Evolutionary conservation across 2,797 vertebrate genomes (phyloP), one percentile per base, ranked within the genome.

Genomic region (Yasuhikotakia modesta): DNA sequence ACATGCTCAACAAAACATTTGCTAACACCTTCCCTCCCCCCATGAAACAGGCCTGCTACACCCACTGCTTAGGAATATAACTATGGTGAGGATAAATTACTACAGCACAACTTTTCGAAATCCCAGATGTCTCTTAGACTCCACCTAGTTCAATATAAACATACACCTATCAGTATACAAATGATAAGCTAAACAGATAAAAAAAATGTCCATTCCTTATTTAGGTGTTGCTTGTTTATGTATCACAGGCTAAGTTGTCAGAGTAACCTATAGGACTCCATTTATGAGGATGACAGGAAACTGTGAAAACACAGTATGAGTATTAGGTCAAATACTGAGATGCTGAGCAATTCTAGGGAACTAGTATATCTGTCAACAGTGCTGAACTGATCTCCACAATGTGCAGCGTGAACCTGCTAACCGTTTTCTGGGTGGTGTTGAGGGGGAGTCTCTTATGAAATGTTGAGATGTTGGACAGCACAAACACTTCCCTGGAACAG

Each of bases 231-330:
- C 27, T 27, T 2, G 27, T 27, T 27, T 27, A 0, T 61, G 32
- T 79, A 46, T 71, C 48, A 45, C 63, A 72, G 39, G n/a, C n/a
- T 27, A 27, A 27, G n/a, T 46, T n/a, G 4, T 61, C 4, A 1
- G 11, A 14, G 39, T 58, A 24, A 35, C n/a, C 3, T 1, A 43
- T 55, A 60, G 16, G 16, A 50, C 60, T 45, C 13, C 0, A 0
- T 21, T 71, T 57, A n/a, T n/a, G n/a, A n/a, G 8, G 55, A 60
- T 73, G 22, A 67, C 67, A 80, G 73, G 79, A 80, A 80, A 64
- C 32, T 17, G 10, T 45, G 43, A 57, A 69, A 55, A 75, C 6
- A n/a, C 6, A n/a, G 14, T 22, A 10, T 19, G 57, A 55, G 27
- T n/a, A 65, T 46, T 55, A 76, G 67, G 24, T 60, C 22, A 68